phyloP scores from a whole-genome alignment of 2,888 invertebrate species.

The Dicranocentrus wangi region DNA sequence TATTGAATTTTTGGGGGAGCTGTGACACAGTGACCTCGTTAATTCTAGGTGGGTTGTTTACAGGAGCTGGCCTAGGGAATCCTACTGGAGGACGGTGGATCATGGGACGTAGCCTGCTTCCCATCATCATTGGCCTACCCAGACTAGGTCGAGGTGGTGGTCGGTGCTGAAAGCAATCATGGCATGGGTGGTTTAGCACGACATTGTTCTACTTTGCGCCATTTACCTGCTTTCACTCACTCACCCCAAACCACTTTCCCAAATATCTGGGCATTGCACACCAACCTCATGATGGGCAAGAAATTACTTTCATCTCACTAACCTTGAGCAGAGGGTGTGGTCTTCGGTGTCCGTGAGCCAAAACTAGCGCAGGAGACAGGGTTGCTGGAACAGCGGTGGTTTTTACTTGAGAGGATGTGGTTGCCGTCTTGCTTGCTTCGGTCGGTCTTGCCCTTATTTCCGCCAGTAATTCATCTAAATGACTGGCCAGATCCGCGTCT shows the following conservation, averaged over 20 bases:
- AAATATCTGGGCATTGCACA: too few relatives aligned
- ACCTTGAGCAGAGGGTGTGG: constrained; percentile 59
- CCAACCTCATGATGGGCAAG: constrained; percentile 9
- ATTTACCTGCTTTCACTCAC: constrained; percentile 6
- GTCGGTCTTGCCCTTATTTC: constrained; percentile 26
- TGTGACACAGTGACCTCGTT: constrained; percentile 71
- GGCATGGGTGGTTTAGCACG: too few relatives aligned
- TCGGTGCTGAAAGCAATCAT: constrained; percentile 28
- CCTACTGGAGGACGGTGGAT: constrained; percentile 51
- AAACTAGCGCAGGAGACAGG: constrained; percentile 15
- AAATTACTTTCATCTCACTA: constrained; percentile 26
- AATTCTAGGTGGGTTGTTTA: constrained; percentile 58
- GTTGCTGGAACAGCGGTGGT: constrained; percentile 41
- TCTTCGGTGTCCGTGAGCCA: constrained; percentile 39
- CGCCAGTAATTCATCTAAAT: constrained; percentile 58
- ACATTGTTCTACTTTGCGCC: too few relatives aligned
- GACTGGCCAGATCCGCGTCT: constrained; percentile 45
- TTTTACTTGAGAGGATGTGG: constrained; percentile 23
- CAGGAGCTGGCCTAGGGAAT: constrained; percentile 46
- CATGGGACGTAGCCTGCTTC: constrained; percentile 54
- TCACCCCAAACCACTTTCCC: too few relatives aligned
- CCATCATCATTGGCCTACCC: constrained; percentile 61
- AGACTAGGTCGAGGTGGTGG: constrained; percentile 53
- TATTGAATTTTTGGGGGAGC: constrained; percentile 70
- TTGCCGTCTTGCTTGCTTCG: constrained; percentile 10